phyloP scores from a whole-genome alignment of 2,797 vertebrate species.

The Pipistrellus pygmaeus region DNA sequence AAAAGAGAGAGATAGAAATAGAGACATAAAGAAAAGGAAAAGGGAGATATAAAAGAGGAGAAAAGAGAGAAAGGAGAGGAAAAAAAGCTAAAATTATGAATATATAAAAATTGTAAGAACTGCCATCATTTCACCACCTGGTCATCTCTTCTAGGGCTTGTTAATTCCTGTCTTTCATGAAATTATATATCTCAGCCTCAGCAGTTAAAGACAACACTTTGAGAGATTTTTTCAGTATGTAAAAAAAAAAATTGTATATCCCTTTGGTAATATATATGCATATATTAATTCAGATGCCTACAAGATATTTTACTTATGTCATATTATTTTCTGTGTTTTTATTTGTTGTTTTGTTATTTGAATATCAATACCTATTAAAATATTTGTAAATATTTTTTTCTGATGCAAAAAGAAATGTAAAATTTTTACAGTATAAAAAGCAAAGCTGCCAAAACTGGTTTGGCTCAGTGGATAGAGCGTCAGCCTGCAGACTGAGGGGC shows the following conservation, averaged over 20 bases:
- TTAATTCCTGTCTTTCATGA: not conserved
- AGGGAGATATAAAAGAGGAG: too few species aligned
- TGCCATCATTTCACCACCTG: not conserved
- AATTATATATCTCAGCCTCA: not conserved
- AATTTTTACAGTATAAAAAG: not conserved
- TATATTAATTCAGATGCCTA: not conserved
- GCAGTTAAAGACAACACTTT: not conserved
- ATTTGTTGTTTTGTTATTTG: not conserved
- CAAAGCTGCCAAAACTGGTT: too few species aligned
- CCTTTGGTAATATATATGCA: not conserved
- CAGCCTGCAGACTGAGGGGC: too few species aligned
- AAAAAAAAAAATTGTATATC: not conserved
- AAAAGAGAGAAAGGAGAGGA: not conserved
- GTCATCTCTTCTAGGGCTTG: not conserved
- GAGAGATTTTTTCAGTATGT: not conserved
- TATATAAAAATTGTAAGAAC: not conserved
- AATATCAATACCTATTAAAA: not conserved
- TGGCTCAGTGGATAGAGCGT: too few species aligned
- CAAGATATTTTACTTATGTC: not conserved
- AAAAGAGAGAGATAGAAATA: not conserved
- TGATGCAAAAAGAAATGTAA: not conserved
- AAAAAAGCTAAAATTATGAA: not conserved
- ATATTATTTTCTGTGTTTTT: not conserved
- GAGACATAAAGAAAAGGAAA: fast-evolving
- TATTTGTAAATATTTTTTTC: not conserved